These are phyloP conservation scores for Rhinopithecus roxellana DNA, from an alignment of 2,113 vertebrate genomes.

Conservation along the genomic window DNA sequence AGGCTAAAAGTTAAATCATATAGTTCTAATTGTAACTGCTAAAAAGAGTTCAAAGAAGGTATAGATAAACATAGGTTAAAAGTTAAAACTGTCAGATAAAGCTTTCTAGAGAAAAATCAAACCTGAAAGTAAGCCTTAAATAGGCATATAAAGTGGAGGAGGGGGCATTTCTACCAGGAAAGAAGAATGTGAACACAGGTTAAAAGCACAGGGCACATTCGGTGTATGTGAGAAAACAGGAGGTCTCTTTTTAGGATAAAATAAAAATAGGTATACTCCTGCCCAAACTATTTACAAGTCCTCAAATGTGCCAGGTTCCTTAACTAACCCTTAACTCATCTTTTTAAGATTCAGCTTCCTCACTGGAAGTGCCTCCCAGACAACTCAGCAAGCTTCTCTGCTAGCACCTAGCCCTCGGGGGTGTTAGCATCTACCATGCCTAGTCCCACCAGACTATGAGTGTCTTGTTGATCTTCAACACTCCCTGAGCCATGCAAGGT, in stretches of 20 bases:
- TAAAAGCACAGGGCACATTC: accelerated
- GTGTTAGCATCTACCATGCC: accelerated
- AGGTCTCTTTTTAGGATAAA: not conserved
- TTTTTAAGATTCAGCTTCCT: not conserved
- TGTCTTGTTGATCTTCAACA: accelerated
- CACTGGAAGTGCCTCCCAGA: not conserved
- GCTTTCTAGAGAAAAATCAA: not conserved
- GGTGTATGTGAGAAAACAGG: accelerated
- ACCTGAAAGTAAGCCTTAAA: not conserved
- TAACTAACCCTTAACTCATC: not conserved
- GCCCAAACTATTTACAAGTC: not conserved
- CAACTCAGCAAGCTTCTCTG: not conserved
- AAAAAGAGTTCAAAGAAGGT: not conserved
- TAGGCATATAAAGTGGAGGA: not conserved
- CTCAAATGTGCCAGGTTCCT: not conserved
- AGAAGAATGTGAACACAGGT: accelerated
- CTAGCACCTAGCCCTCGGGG: accelerated
- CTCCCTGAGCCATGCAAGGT: not conserved
- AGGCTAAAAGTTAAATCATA: too few species aligned
- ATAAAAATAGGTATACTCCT: not conserved
- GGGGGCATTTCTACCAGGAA: not conserved
- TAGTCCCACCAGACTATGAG: not conserved
- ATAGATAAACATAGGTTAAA: not conserved
- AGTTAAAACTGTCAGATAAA: not conserved
- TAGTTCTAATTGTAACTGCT: not conserved